These are phyloP conservation scores for Fringilla coelebs DNA, from an alignment of 2,797 vertebrate species.

Conservation along the genomic window DNA sequence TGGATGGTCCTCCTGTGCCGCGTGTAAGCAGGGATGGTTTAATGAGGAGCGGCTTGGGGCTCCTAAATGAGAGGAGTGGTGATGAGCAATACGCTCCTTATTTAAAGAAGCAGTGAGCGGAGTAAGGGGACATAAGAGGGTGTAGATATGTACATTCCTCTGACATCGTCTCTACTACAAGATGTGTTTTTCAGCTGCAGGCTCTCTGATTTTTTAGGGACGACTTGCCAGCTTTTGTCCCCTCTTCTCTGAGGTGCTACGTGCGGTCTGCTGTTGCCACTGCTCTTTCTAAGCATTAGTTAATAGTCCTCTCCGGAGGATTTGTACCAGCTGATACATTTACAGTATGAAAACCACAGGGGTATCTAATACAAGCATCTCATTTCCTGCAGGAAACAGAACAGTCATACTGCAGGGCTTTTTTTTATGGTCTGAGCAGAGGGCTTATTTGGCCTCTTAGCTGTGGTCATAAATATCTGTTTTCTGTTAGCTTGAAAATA, in stretches of 20 bases:
- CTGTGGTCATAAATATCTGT: slow-evolving; percentile 20
- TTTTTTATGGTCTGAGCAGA: neutral
- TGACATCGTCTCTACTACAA: neutral
- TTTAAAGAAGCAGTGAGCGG: neutral
- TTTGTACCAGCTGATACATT: slow-evolving; percentile 47
- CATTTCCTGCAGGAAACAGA: slow-evolving; percentile 59
- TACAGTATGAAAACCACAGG: slow-evolving; percentile 47
- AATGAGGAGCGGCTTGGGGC: neutral
- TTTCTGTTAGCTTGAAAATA: neutral
- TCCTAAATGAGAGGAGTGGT: neutral
- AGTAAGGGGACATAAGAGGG: neutral
- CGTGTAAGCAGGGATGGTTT: neutral
- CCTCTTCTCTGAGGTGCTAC: neutral
- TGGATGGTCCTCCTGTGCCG: neutral
- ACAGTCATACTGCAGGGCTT: slow-evolving; percentile 46
- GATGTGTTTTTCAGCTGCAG: neutral
- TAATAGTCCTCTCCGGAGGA: slow-evolving; percentile 53
- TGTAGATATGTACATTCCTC: neutral
- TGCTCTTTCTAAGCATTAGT: slow-evolving; percentile 51
- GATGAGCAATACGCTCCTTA: neutral
- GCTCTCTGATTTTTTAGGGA: neutral
- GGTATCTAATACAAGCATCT: slow-evolving; percentile 51
- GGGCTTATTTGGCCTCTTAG: slow-evolving; percentile 8
- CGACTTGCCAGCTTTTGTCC: slow-evolving; percentile 11
- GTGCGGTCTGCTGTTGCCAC: neutral